Conservation (phyloP, 2,888 invertebrate genomes). For the Athalia circularis region DNA sequence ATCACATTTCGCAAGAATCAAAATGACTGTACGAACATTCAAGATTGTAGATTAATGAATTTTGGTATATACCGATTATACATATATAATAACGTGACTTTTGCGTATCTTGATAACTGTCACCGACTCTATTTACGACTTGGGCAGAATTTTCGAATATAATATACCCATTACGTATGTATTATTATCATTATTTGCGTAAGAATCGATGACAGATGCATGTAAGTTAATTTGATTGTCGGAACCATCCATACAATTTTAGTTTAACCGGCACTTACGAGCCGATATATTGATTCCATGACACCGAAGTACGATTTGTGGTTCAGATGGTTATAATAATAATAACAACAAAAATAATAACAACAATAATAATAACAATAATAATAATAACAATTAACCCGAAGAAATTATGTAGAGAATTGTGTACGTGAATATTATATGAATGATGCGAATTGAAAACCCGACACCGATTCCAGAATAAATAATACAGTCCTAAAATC, state of each 20-base stretch:
- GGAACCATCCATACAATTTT: slow-evolving; percentile 54
- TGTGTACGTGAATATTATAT: background rate
- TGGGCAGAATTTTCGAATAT: background rate
- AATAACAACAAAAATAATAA: background rate
- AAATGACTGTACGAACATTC: too few species aligned
- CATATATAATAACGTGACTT: slow-evolving; percentile 1
- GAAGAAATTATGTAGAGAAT: background rate
- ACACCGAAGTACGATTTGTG: background rate
- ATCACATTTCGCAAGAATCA: too few species aligned
- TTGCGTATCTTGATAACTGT: slow-evolving; percentile 22
- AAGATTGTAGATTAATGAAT: background rate
- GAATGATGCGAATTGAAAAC: slow-evolving; percentile 1
- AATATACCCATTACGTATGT: background rate
- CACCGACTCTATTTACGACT: slow-evolving; percentile 10
- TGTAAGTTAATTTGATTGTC: slow-evolving; percentile 47
- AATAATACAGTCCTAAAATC: background rate
- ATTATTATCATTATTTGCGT: background rate
- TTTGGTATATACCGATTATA: background rate
- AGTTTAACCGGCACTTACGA: slow-evolving; percentile 23
- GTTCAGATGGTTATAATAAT: background rate
- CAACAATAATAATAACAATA: background rate
- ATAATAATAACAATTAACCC: background rate
- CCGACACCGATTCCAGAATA: slow-evolving; percentile 38
- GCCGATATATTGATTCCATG: background rate
- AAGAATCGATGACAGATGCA: slow-evolving; percentile 32